Conservation (phyloP, 2,888 invertebrate genomes). For the Pyrochroa serraticornis region DNA sequence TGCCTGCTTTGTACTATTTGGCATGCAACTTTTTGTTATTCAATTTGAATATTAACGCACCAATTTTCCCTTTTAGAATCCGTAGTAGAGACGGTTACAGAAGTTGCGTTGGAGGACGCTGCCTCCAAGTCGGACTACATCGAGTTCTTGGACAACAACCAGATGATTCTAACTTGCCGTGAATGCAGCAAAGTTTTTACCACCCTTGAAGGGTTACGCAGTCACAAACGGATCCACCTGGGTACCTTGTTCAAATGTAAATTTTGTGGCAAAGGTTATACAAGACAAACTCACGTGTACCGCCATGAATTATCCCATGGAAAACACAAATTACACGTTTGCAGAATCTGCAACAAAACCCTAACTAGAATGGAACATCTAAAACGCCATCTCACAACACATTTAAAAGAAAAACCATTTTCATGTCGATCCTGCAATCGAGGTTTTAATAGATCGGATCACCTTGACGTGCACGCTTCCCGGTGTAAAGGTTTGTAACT, state of each 20-base stretch:
- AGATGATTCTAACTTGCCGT: constrained; percentile 52
- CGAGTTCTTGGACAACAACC: constrained; percentile 53
- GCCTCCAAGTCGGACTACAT: constrained; percentile 47
- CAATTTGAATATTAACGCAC: too few relatives aligned
- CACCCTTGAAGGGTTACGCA: constrained; percentile 51
- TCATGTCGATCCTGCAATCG: constrained; percentile 54
- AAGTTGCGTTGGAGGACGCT: constrained; percentile 14
- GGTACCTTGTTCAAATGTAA: constrained; percentile 55
- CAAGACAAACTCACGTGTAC: constrained; percentile 52
- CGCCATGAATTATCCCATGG: constrained; percentile 54
- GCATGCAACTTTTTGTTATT: too few relatives aligned
- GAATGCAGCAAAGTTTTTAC: constrained; percentile 55
- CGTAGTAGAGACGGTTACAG: constrained; percentile 1
- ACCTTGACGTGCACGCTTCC: constrained; percentile 52
- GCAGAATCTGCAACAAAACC: constrained; percentile 56
- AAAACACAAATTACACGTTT: constrained; percentile 54
- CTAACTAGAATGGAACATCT: constrained; percentile 55
- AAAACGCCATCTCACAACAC: constrained; percentile 55
- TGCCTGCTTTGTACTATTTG: too few relatives aligned
- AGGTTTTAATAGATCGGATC: constrained; percentile 56
- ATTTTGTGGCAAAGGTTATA: constrained; percentile 55
- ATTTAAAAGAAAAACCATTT: constrained; percentile 56
- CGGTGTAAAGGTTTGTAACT: constrained; percentile 48
- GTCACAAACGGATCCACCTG: constrained; percentile 52
- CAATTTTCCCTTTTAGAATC: background rate